phyloP scores from a whole-genome alignment of 2,113 vertebrate genomes.

The Chaetops frenatus region DNA sequence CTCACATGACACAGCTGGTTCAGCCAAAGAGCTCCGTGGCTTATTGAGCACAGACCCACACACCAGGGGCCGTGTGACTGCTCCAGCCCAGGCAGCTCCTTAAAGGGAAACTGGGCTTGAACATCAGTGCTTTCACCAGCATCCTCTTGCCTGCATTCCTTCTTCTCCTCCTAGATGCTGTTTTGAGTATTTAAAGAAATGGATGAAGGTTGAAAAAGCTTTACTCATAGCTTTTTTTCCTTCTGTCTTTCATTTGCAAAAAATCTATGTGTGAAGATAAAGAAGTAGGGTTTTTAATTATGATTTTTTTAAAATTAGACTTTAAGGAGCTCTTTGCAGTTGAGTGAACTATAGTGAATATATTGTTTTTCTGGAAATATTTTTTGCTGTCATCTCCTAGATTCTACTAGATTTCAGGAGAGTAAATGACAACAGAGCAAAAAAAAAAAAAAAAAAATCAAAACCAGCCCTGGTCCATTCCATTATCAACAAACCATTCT shows the following conservation, averaged over 20 bases:
- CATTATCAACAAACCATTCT: neutral
- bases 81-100: neutral
- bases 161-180: neutral
- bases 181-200: neutral
- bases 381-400: neutral
- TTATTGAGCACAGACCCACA: neutral
- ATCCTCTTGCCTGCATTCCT: accelerated
- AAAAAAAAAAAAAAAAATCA: neutral
- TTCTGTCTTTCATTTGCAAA: neutral
- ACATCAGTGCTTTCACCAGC: neutral
- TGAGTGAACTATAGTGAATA: neutral
- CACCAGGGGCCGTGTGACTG: slow-evolving; percentile 12
- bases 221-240: neutral
- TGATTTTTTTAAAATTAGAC: neutral
- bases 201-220: neutral
- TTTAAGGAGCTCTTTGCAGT: neutral
- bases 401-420: neutral
- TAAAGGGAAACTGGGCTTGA: neutral
- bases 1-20: slow-evolving; percentile 1
- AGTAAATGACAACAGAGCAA: neutral
- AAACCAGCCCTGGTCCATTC: neutral
- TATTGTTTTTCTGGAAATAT: neutral
- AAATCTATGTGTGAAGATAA: neutral
- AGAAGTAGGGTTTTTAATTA: accelerated
- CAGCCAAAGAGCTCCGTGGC: slow-evolving; percentile 15